Conservation (phyloP, 2,113 vertebrate species). For the Antechinus flavipes region DNA sequence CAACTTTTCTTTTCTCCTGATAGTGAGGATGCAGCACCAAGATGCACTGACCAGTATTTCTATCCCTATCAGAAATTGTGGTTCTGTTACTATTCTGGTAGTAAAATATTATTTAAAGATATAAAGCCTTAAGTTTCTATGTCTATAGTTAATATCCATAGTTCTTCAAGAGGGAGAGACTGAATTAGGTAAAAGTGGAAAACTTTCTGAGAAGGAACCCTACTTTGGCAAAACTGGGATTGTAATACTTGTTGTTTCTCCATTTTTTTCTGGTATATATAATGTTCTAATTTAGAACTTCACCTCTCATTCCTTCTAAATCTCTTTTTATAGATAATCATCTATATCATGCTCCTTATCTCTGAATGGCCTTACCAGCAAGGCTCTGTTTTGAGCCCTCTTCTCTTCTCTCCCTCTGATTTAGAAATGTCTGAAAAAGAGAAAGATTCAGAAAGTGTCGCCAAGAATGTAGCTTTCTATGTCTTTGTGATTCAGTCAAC, state of each 20-base stretch:
- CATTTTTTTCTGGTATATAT: background rate
- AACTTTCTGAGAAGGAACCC: background rate
- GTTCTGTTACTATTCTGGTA: slow-evolving; percentile 43
- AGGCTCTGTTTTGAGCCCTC: background rate
- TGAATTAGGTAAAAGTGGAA: background rate
- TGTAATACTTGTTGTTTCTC: background rate
- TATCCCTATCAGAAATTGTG: background rate
- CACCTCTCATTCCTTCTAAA: background rate
- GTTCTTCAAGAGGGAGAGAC: background rate
- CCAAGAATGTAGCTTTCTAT: background rate
- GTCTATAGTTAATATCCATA: background rate
- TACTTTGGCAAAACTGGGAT: background rate
- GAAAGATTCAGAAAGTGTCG: background rate
- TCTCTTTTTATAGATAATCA: background rate
- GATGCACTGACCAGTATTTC: slow-evolving; percentile 17
- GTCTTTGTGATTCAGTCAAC: background rate
- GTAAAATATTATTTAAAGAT: slow-evolving; percentile 7
- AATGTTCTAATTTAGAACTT: background rate
- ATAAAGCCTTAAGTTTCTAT: background rate
- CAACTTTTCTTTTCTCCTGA: background rate
- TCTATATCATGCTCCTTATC: background rate
- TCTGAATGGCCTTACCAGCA: background rate
- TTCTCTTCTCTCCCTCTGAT: background rate
- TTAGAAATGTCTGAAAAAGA: background rate
- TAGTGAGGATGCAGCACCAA: background rate